Evolutionary conservation across 2,888 invertebrate genomes (phyloP).

Genomic region (Nomada fucata): DNA sequence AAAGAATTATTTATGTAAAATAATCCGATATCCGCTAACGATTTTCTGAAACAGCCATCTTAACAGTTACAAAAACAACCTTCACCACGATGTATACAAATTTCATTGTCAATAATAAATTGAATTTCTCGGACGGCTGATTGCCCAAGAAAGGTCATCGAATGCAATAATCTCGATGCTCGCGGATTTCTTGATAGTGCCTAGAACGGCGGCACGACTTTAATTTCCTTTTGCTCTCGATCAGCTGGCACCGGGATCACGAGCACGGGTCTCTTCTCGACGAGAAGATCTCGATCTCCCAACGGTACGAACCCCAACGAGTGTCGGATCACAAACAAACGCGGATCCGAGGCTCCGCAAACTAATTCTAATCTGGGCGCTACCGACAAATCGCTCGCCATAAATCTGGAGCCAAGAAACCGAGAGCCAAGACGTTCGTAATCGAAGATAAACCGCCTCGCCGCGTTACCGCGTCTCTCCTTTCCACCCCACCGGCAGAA

Average conservation of each 20-base stretch:
- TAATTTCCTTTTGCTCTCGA: conserved; percentile 48
- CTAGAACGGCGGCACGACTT: conserved; percentile 33
- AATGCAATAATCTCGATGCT: conserved; percentile 23
- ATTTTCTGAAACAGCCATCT: no score
- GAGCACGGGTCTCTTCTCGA: conserved; percentile 51
- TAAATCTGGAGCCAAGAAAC: conserved; percentile 82
- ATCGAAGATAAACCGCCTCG: conserved; percentile 82
- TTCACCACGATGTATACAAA: no score
- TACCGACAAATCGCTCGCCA: conserved; percentile 83
- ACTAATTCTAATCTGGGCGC: conserved; percentile 84
- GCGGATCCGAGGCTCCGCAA: conserved; percentile 75
- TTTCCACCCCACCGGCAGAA: conserved; percentile 61
- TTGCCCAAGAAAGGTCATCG: conserved; percentile 35
- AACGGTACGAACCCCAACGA: conserved; percentile 55
- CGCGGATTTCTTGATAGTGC: conserved; percentile 33
- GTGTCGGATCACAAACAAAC: conserved; percentile 75
- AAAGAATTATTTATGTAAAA: no score
- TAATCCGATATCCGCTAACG: no score
- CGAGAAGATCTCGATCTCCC: conserved; percentile 67
- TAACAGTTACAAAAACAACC: no score
- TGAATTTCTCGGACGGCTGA: not conserved
- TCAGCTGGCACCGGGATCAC: conserved; percentile 45
- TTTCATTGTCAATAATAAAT: not conserved
- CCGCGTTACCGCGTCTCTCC: conserved; percentile 41
- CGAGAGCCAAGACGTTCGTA: conserved; percentile 81